phyloP scores from a whole-genome alignment of 2,888 invertebrate species.

The Cheilosia soror region DNA sequence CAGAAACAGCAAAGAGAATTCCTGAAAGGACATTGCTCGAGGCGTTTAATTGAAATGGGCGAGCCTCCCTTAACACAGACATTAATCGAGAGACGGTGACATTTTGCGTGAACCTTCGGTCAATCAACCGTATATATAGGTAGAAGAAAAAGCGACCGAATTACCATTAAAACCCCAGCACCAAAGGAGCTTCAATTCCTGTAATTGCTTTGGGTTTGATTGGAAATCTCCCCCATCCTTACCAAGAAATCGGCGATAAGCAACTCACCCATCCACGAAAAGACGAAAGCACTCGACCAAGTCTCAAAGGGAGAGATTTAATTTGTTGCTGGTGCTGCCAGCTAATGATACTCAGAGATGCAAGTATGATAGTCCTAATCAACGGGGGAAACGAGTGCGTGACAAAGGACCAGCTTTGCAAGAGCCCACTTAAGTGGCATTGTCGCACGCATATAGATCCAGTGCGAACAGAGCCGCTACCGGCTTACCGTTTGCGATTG shows the following conservation, averaged over 20 bases:
- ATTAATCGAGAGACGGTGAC: slow-evolving; percentile 37
- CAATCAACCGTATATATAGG: slow-evolving; percentile 30
- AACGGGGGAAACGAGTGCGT: slow-evolving; percentile 63
- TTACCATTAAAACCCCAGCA: slow-evolving; percentile 39
- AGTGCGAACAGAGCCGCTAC: slow-evolving; percentile 17
- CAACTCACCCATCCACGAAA: neutral
- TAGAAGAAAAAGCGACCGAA: neutral
- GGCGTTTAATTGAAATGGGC: slow-evolving; percentile 67
- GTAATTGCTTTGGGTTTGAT: slow-evolving; percentile 68
- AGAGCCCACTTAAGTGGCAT: slow-evolving; percentile 65
- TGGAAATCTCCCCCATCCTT: slow-evolving; percentile 40
- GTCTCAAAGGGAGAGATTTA: slow-evolving; percentile 59
- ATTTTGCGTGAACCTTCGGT: slow-evolving; percentile 58
- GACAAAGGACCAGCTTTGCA: slow-evolving; percentile 57
- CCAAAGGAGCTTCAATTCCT: slow-evolving; percentile 47
- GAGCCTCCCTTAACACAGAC: slow-evolving; percentile 54
- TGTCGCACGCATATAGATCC: slow-evolving; percentile 69
- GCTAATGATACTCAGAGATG: slow-evolving; percentile 65
- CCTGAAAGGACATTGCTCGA: slow-evolving; percentile 67
- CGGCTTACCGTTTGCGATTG: slow-evolving; percentile 55
- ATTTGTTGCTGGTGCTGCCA: slow-evolving; percentile 72
- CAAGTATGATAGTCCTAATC: slow-evolving; percentile 70
- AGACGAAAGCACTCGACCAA: slow-evolving; percentile 6
- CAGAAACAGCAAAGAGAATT: slow-evolving; percentile 51
- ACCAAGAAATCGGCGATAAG: slow-evolving; percentile 36